Base-by-base conservation (phyloP, 1,140 invertebrate genomes). In the Ooceraea biroi region DNA sequence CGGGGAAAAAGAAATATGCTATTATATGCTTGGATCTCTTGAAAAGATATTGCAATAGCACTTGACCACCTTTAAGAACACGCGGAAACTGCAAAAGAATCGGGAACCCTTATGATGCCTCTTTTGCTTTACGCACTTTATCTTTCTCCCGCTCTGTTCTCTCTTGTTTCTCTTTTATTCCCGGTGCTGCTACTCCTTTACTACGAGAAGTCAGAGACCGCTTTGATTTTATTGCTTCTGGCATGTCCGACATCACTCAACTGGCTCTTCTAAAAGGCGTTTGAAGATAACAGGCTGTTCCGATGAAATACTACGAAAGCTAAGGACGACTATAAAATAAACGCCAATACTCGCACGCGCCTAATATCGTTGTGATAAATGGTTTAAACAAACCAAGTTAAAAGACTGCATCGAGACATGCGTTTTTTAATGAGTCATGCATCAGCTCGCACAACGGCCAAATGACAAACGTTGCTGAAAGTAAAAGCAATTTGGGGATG, bases 221-320 rank as follows among this genome's bases (percentile, higher is more conserved):
- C 82, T 84, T 80, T 82, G 71, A 82, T 82, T 82, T 77, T 76
- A 82, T 82, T 82, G 80, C 80, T 73, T 61, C 69, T 74, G 69
- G 80, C 58, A 76, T 82, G 80, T 82, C 80, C 71, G 58, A 82
- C 80, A 74, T 82, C 71, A 74, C 68, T 82, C 80, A 82, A 76
- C 41, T 57, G 80, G 80, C 80, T 72, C 69, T 48, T 66, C 57
- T 52, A 50, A 72, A 61, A 76, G 80, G 44, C 80, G 80, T 76
- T 80, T 73, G 46, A 74, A 77, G 80, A 82, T 82, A 82, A 82
- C 68, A 61, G 80, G 71, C 71, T 63, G 71, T 74, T 61, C 57
- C 71, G 50, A 22, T 82, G 80, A 82, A 63, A 72, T 73, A 77
- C 68, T 77, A 74, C 71, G 58, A 82, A 61, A 82, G 80, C 58